phyloP scores from a whole-genome alignment of 2,888 invertebrate genomes.

The Epinotia ramella region DNA sequence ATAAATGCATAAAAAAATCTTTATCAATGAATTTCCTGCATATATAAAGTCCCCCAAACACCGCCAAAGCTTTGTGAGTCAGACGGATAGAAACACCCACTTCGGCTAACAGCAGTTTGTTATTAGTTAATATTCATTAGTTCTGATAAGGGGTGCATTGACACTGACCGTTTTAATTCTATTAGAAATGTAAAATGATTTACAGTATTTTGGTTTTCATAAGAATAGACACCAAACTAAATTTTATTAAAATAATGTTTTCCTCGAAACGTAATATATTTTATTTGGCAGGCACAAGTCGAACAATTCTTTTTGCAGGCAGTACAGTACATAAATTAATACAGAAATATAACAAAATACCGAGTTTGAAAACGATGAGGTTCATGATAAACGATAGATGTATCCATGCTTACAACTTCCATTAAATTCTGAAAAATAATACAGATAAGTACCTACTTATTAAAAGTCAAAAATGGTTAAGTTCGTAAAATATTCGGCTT shows the following conservation, averaged over 20 bases:
- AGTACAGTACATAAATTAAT: no score
- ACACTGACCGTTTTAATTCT: conserved; percentile 46
- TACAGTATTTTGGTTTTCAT: background rate
- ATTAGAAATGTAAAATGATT: conserved; percentile 35
- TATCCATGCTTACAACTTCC: no score
- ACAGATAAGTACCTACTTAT: no score
- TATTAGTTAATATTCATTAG: conserved; percentile 84
- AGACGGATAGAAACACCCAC: conserved; percentile 66
- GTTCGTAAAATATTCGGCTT: background rate
- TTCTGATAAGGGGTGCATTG: conserved; percentile 66
- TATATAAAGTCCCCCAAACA: conserved; percentile 44
- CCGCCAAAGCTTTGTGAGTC: conserved; percentile 61
- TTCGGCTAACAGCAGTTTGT: conserved; percentile 65
- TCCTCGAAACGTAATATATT: no score
- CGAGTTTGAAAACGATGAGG: no score
- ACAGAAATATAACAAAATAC: no score
- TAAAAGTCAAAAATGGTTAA: background rate
- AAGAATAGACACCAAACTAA: background rate
- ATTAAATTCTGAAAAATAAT: no score
- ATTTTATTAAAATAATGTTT: no score
- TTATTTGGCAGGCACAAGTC: no score
- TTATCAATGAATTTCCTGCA: conserved; percentile 18
- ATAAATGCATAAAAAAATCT: background rate
- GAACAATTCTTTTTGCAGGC: no score
- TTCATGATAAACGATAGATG: no score